Conservation (phyloP, 2,888 invertebrate genomes). For the Timema podura region DNA sequence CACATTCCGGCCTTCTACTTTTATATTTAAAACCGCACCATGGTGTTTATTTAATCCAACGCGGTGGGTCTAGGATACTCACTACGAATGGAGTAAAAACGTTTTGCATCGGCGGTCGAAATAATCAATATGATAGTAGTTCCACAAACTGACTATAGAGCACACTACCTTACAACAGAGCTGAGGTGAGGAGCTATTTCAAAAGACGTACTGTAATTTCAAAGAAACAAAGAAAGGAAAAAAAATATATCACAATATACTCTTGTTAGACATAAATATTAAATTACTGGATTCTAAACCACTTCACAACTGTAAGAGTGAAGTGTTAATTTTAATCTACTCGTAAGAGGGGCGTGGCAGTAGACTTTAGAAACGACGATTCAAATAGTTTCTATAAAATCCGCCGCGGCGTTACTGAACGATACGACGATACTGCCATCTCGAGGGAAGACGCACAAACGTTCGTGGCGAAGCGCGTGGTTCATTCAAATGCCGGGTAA, state of each 20-base stretch:
- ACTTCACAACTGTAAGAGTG: too few species aligned
- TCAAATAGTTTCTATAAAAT: slow-evolving; percentile 10
- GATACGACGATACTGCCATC: too few species aligned
- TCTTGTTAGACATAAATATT: too few species aligned
- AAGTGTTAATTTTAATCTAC: too few species aligned
- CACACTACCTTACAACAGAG: slow-evolving; percentile 15
- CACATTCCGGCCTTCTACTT: too few species aligned
- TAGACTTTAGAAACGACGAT: background rate
- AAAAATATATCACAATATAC: background rate
- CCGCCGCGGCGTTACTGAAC: background rate
- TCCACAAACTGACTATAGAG: slow-evolving; percentile 15
- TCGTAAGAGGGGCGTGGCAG: slow-evolving; percentile 18
- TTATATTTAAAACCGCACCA: too few species aligned
- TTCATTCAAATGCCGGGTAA: too few species aligned
- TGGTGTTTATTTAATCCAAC: too few species aligned
- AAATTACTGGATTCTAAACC: too few species aligned
- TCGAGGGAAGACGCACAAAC: too few species aligned
- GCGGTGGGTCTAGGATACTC: background rate
- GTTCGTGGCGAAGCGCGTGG: too few species aligned
- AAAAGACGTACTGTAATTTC: background rate
- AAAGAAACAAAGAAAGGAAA: background rate
- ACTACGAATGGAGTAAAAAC: slow-evolving; percentile 23
- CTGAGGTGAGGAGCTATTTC: background rate
- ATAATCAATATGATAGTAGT: slow-evolving; percentile 27
- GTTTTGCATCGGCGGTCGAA: slow-evolving; percentile 16